phyloP scores from a whole-genome alignment of 2,113 vertebrate species.

The Poeciliopsis occidentalis region DNA sequence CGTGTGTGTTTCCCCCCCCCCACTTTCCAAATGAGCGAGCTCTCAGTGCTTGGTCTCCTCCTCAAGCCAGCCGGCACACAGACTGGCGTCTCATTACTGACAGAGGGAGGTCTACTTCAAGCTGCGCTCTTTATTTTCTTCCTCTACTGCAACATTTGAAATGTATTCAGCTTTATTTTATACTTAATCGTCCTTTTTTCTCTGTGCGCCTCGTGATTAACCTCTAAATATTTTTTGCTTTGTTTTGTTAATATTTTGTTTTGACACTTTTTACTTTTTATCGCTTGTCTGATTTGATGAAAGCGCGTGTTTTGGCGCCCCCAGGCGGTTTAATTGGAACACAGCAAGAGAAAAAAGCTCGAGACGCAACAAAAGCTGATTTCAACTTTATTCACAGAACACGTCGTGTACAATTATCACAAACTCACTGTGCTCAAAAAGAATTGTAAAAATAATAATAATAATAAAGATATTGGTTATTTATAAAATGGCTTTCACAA shows the following conservation, averaged over 20 bases:
- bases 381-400: background rate
- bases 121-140: background rate
- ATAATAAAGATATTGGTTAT: too few species aligned
- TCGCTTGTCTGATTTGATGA: background rate
- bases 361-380: too few species aligned
- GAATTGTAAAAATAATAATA: too few species aligned
- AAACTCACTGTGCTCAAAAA: too few species aligned
- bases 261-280: background rate
- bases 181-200: too few species aligned
- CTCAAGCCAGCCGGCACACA: background rate
- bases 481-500: too few species aligned
- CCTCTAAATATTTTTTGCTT: background rate
- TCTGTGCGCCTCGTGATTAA: background rate
- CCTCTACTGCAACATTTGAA: too few species aligned
- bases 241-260: background rate
- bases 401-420: too few species aligned
- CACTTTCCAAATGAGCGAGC: background rate
- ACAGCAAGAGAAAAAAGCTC: background rate
- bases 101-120: background rate
- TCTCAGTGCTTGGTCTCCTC: background rate
- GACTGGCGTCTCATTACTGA: background rate
- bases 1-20: background rate
- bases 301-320: constrained; percentile 1
- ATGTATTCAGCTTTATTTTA: too few species aligned
- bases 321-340: background rate